phyloP scores from a whole-genome alignment of 2,113 vertebrate species.

The Prochilodus magdalenae region DNA sequence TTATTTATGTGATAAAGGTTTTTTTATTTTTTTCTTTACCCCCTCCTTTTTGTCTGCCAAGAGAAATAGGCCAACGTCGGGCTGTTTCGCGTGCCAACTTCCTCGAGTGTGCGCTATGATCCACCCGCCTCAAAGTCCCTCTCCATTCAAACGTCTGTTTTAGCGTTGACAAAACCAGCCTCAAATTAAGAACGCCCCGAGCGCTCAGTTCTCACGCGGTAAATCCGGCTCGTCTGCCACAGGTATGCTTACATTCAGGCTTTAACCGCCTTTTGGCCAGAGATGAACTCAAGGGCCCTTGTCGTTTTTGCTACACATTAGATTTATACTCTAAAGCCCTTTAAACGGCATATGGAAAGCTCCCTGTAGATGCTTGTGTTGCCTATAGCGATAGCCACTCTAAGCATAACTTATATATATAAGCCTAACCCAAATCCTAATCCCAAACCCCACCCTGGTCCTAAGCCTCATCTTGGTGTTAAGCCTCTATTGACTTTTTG shows the following conservation, averaged over 20 bases:
- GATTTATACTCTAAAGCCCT: neutral
- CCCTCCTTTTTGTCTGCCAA: slow-evolving; percentile 14
- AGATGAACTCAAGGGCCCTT: slow-evolving; percentile 74
- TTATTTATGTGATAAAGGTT: slow-evolving; percentile 20
- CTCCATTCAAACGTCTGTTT: slow-evolving; percentile 21
- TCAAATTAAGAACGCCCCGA: slow-evolving; percentile 31
- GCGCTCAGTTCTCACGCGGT: neutral
- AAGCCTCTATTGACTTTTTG: too few relatives aligned
- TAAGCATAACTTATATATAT: too few relatives aligned
- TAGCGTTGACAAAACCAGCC: slow-evolving; percentile 23
- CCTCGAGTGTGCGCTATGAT: slow-evolving; percentile 25
- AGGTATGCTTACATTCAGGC: neutral
- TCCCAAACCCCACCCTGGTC: too few relatives aligned
- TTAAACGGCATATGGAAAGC: too few relatives aligned
- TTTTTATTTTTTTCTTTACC: neutral
- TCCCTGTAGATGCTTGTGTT: too few relatives aligned
- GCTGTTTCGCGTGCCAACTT: slow-evolving; percentile 17
- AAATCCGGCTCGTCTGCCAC: neutral
- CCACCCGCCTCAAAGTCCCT: slow-evolving; percentile 18
- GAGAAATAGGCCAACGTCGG: slow-evolving; percentile 20
- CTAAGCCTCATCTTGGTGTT: too few relatives aligned
- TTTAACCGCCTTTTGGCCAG: slow-evolving; percentile 73
- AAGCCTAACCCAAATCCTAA: too few relatives aligned
- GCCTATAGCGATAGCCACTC: too few relatives aligned
- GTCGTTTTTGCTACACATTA: too few relatives aligned